phyloP scores from a whole-genome alignment of 2,113 vertebrate genomes.

The Antechinus stuartii region DNA sequence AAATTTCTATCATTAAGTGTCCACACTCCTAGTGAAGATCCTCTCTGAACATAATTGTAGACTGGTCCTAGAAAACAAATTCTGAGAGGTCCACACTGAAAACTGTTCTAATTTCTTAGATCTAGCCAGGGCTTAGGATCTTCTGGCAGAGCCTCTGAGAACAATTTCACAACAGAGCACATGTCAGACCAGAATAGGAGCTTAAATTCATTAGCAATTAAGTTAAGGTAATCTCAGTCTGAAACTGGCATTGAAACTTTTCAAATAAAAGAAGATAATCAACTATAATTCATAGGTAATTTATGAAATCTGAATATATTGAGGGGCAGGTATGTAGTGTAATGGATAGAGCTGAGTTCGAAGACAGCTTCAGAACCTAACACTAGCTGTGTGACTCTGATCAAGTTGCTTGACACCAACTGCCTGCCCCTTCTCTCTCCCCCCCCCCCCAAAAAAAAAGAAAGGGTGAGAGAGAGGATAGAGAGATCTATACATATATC shows the following conservation, averaged over 20 bases:
- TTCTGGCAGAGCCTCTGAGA: background rate
- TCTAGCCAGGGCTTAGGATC: background rate
- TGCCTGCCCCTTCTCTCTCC: rapidly evolving
- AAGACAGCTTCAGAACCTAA: too few relatives aligned
- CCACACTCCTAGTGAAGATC: background rate
- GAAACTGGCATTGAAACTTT: background rate
- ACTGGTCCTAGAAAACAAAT: background rate
- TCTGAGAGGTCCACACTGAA: background rate
- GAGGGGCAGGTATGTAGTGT: too few relatives aligned
- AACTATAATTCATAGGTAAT: background rate
- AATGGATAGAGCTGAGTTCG: too few relatives aligned
- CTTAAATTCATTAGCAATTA: background rate
- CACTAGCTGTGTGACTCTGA: too few relatives aligned
- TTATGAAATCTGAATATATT: background rate
- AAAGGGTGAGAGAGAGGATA: background rate
- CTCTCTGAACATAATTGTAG: background rate
- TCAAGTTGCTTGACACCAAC: too few relatives aligned
- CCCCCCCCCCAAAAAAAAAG: too few relatives aligned
- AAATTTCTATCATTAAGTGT: background rate
- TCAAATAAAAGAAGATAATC: background rate
- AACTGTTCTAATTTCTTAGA: background rate
- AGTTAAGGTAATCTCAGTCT: background rate
- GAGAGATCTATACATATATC: background rate
- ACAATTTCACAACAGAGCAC: background rate
- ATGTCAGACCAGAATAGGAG: background rate